Base-by-base conservation (phyloP, 2,113 vertebrate genomes). In the Tenrec ecaudatus region DNA sequence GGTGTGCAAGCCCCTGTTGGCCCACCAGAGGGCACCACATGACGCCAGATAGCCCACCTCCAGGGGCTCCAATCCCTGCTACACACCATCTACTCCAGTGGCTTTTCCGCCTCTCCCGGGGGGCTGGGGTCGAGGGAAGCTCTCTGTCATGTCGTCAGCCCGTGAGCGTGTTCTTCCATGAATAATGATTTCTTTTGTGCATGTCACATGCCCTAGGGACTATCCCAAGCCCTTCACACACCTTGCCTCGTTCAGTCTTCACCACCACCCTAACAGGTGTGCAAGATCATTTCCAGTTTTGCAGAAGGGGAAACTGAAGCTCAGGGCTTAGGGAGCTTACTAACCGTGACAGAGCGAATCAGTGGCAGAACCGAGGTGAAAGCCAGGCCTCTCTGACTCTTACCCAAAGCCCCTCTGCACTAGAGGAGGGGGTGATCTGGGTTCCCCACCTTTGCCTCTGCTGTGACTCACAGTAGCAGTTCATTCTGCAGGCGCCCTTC, bases 1-100 rank as follows among this genome's bases (percentile, higher is more conserved):
- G 64, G 57, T 11, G 10, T 93, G 94, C 94, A 95, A 95, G 60
- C 57, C 90, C 71, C 60, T 81, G 60, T 90, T 9, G 0, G 15
- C 29, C 96, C 96, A 95, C 92, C 90, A 96, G 96, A 93, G 96
- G 96, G 96, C 95, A 83, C 90, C 66, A 14, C 80, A 40, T 8
- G 22, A 94, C 23, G 90, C 66, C 76, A 27, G 79, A 88, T 91
- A 82, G 38, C 69, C 58, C 7, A 66, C 0, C 16, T 8, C 47
- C 47, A 53, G 4, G 0, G 4, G 69, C 19, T 73, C 33, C 31
- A 2, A 36, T 60, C 62, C 62, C 38, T 8, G 57, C 69, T 64
- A 31, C 25, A 23, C 0, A 20, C 27, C 71, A 62, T 29, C n/a
- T 1, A 25, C 58, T 27, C 57, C 69, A 29, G 8, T 1, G 43